Base-by-base conservation (phyloP, 2,888 invertebrate genomes). In the Gerosis bhagava region DNA sequence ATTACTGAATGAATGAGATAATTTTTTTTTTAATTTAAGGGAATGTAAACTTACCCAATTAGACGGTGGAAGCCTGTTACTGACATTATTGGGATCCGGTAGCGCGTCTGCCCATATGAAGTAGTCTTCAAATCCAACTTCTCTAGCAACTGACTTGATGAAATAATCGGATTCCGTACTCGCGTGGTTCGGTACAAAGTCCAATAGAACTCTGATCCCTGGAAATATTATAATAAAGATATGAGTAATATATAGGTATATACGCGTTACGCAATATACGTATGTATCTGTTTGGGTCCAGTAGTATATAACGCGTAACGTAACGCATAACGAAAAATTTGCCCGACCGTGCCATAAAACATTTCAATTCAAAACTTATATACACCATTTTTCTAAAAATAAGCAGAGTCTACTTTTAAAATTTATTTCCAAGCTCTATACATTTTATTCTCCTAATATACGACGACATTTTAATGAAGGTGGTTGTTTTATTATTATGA, bases 111-210 rank as follows among this genome's bases (percentile, higher is more conserved):
- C 90, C 96, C 96, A 96, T 0, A 95, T 75, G 68, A 95, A 96
- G 67, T 91, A 96, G 60, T 96, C 92, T 24, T 91, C 92, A 63
- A 91, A 97, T 0, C 90, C 90, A 0, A 90, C 83, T 39, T 91
- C 89, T 1, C 77, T 77, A 0, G 88, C 80, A 2, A 92, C 87
- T 0, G 97, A 97, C 42, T 92, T 88, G 15, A 77, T 69, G 75
- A 98, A 98, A 95, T 98, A 98, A 1, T 92, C 90, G 35, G 96
- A 95, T 55, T 94, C 83, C 36, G 93, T 92, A 53, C 96, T 96
- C 0, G 94, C 90, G 53, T 92, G 92, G 59, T 92, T 92, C 0
- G 94, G 94, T 1, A 94, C 93, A 60, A 93, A 92, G 70, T 94
- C 94, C 28, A 94, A 68, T 1, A 93, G 78, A 0, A 93, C 89